Evolutionary conservation across 2,888 invertebrate species (phyloP), one percentile per base, ranked within the genome.

Genomic region (Bruchidius siliquastri): DNA sequence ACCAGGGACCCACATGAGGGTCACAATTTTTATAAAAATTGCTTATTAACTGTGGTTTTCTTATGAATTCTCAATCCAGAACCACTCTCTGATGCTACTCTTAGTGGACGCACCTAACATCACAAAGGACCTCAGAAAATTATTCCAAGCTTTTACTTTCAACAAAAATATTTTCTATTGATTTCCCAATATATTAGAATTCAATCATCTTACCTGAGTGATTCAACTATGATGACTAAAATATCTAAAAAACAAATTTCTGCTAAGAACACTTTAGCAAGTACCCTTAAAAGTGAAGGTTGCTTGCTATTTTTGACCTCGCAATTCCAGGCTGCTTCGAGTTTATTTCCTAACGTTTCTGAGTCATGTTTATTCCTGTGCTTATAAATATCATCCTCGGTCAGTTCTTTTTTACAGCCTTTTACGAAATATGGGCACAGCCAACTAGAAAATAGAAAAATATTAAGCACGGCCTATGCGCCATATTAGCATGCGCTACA

Each of bases 361-460:
- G 89, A 88, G 68, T 84, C 83, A 77, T 89, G 88, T 71, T 84
- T 84, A 72, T 84, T 82, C 18, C 89, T 82, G 20, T 87, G 85
- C 75, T 85, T 84, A 77, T 87, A 88, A 26, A 90, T 82, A 80
- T 90, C 90, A 69, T 86, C 84, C 73, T 88, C 86, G 68, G 86
- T 86, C 30, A 90, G 81, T 74, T 88, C 88, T 72, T 85, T 85
- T 76, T 82, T 86, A 70, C 82, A 83, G 0, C 89, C 90, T 79
- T 87, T 86, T 70, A 83, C 80, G 79, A 90, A 88, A 32, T 88
- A 81, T 2, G 88, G 87, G 67, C 88, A 82, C 0, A 88, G 81
- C 88, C 89, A 90, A 80, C 89, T 89, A 79, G 75, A 86, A 84
- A 71, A n/a, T n/a, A n/a, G n/a, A n/a, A n/a, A n/a, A n/a, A n/a